These are phyloP conservation scores for Lithophane ornitopus DNA, from an alignment of 2,888 invertebrate species.

Conservation along the genomic window DNA sequence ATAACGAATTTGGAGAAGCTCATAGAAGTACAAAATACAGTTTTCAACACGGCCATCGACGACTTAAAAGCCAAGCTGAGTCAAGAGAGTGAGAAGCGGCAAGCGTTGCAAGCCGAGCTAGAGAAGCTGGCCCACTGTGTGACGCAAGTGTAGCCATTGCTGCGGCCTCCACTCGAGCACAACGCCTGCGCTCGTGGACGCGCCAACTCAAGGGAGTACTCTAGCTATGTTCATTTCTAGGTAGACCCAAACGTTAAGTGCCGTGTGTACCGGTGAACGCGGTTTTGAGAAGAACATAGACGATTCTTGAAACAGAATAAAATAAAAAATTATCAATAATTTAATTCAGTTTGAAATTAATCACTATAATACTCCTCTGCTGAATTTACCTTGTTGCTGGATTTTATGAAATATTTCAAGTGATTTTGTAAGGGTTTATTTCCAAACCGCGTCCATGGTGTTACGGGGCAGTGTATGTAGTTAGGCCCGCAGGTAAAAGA, in stretches of 20 bases:
- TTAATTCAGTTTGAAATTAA: slow-evolving; percentile 1
- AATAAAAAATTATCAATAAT: slow-evolving; percentile 3
- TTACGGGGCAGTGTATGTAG: slow-evolving; percentile 49
- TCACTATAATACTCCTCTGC: background rate
- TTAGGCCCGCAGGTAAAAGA: slow-evolving; percentile 51
- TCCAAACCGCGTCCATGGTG: slow-evolving; percentile 31
- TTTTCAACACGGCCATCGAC: slow-evolving; percentile 91
- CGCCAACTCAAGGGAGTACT: slow-evolving; percentile 66
- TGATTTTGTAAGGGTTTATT: slow-evolving; percentile 5
- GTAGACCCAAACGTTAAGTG: slow-evolving; percentile 35
- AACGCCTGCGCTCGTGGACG: slow-evolving; percentile 56
- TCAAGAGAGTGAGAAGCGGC: slow-evolving; percentile 92
- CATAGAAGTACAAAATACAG: slow-evolving; percentile 90
- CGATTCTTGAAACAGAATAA: slow-evolving; percentile 6
- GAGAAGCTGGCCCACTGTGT: slow-evolving; percentile 93
- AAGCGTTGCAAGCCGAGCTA: slow-evolving; percentile 92
- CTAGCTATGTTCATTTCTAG: slow-evolving; percentile 75
- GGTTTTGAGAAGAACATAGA: slow-evolving; percentile 18
- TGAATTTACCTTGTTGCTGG: background rate
- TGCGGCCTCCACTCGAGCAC: slow-evolving; percentile 58
- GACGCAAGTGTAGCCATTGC: slow-evolving; percentile 91
- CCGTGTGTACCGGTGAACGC: slow-evolving; percentile 3
- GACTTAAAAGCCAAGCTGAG: slow-evolving; percentile 91
- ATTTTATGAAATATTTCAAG: slow-evolving; percentile 16
- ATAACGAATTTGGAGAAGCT: slow-evolving; percentile 91